Evolutionary conservation across 2,888 invertebrate species (phyloP).

Genomic region (Meganola albula): DNA sequence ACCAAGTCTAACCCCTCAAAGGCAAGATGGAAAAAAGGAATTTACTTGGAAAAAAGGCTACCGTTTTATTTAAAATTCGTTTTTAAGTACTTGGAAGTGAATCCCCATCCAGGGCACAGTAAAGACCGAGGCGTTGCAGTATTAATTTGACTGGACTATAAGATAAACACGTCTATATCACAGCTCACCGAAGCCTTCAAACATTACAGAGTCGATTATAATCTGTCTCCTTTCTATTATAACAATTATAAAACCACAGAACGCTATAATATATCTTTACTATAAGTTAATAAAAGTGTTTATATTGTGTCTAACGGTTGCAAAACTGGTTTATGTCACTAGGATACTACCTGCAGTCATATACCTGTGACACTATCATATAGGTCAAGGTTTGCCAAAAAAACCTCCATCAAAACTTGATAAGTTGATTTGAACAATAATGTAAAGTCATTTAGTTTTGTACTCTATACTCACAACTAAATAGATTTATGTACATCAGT

Average conservation of each 20-base stretch:
- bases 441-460: constrained; percentile 61
- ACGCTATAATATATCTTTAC: too few species aligned
- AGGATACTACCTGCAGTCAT: too few species aligned
- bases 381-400: too few species aligned
- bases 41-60: too few species aligned
- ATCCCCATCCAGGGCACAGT: too few species aligned
- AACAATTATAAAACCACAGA: constrained; percentile 12
- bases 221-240: constrained; percentile 16
- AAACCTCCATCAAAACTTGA: constrained; percentile 16
- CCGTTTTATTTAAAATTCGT: too few species aligned
- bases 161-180: constrained; percentile 37
- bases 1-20: too few species aligned
- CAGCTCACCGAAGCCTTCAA: constrained; percentile 38
- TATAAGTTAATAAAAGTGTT: constrained; percentile 6
- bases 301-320: constrained; percentile 3
- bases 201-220: constrained; percentile 21
- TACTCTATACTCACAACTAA: constrained; percentile 66
- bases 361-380: too few species aligned
- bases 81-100: too few species aligned
- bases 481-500: constrained; percentile 42
- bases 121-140: constrained; percentile 12
- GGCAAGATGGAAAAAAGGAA: too few species aligned
- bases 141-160: constrained; percentile 23
- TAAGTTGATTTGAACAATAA: constrained; percentile 37
- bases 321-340: constrained; percentile 8